Base-by-base conservation (phyloP, 2,888 invertebrate species). In the Lasioglossum pauxillum region DNA sequence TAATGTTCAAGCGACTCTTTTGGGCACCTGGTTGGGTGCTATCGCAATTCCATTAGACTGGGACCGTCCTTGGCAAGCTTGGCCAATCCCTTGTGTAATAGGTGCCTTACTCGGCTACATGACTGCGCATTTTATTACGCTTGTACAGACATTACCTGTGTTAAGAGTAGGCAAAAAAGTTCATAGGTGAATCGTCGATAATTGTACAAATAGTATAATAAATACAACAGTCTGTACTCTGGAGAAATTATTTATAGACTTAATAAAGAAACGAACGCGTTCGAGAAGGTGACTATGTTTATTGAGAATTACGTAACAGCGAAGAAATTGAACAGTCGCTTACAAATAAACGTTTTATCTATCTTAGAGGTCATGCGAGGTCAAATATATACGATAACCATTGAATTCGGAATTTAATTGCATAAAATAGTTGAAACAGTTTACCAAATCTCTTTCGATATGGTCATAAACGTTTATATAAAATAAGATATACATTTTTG, bases 11-110 rank as follows among this genome's bases (percentile, higher is more conserved):
- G 95, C 96, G 67, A 96, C 97, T 0, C 93, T 98, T 19, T 94
- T 97, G 53, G 98, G 98, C 5, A 97, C 98, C 8, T 98, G 98
- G 98, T 93, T 98, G 2, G 98, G 98, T 10, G 98, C 98, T 5
- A 96, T 98, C 82, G 97, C 98, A 1, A 98, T 99, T 89, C 98
- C 99, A 0, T 95, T 99, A 53, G 99, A 99, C 94, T 99, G 99
- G 99, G 98, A 98, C 95, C 96, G 97, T 75, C 97, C 98, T 0
- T 99, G 98, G 98, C 98, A 98, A 96, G 96, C 95, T 83, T 97
- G 97, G 97, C 97, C 97, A 0, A 96, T 97, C 90, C 97, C 97
- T 0, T 97, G 97, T 92, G 96, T 96, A 85, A 95, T 97, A 0
- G 97, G 97, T n/a, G 97, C 97, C 2, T 93, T 97, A 0, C 94